Conservation (phyloP, 2,888 invertebrate species). For the Dicranocentrus wangi region DNA sequence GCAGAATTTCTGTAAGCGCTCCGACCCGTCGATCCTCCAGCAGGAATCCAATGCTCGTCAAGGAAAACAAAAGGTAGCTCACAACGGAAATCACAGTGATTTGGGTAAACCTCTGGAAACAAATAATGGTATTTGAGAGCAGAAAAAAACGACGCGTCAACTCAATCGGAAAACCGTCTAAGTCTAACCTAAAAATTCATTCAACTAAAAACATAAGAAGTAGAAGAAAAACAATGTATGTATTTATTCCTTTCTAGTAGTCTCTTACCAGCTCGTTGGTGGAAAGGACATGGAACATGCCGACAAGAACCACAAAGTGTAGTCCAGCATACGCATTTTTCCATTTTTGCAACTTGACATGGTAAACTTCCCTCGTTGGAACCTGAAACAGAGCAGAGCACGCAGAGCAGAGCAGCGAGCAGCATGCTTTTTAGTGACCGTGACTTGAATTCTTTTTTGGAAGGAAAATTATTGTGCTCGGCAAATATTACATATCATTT, state of each 20-base stretch:
- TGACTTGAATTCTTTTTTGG: constrained; percentile 6
- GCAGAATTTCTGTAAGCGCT: constrained; percentile 55
- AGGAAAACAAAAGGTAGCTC: constrained; percentile 81
- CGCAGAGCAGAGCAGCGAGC: background rate
- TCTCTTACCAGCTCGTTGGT: constrained; percentile 78
- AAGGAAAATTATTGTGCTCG: constrained; percentile 1
- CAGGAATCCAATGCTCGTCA: constrained; percentile 83
- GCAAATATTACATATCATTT: no score
- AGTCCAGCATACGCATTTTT: constrained; percentile 81
- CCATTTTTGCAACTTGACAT: constrained; percentile 81
- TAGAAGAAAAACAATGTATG: no score
- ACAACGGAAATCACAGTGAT: constrained; percentile 79
- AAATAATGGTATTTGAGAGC: no score
- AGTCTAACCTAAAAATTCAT: no score
- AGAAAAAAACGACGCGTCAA: constrained; percentile 19
- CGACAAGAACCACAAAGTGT: constrained; percentile 81
- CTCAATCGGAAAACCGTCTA: no score
- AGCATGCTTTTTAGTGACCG: constrained; percentile 12
- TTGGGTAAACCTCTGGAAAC: constrained; percentile 80
- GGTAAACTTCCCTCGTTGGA: constrained; percentile 80
- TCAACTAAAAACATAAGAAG: background rate
- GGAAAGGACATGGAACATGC: constrained; percentile 81
- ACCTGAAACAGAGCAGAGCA: constrained; percentile 78
- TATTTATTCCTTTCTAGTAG: no score
- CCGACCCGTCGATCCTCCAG: constrained; percentile 75